These are phyloP conservation scores for Thera obeliscata DNA, from an alignment of 2,888 invertebrate genomes.

Conservation along the genomic window DNA sequence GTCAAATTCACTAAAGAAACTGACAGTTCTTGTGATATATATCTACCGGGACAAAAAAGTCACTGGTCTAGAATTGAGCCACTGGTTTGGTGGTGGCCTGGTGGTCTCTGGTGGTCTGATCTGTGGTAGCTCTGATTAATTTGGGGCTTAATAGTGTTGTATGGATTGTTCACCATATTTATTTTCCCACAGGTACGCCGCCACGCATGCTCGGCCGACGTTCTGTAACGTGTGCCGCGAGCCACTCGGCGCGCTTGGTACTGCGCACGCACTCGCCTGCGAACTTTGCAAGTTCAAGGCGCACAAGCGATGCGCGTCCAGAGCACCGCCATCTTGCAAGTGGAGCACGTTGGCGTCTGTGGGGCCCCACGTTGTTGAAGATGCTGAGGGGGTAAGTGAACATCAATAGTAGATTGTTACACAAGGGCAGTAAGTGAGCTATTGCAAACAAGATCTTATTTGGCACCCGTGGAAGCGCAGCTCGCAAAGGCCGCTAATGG, in stretches of 20 bases:
- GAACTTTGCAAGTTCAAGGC: conserved; percentile 99
- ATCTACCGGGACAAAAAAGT: too few relatives aligned
- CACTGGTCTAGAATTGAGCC: too few relatives aligned
- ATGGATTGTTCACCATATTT: too few relatives aligned
- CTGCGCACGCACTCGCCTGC: conserved; percentile 97
- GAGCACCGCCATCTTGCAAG: conserved; percentile 97
- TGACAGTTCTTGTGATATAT: too few relatives aligned
- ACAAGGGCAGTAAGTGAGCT: background rate
- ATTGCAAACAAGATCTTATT: too few relatives aligned
- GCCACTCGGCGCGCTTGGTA: conserved; percentile 93
- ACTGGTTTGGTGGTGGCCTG: too few relatives aligned
- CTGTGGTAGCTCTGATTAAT: too few relatives aligned
- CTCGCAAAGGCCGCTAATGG: background rate
- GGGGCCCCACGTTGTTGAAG: conserved; percentile 97
- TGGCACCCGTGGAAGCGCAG: background rate
- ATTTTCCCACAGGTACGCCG: conserved; percentile 87
- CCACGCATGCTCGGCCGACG: conserved; percentile 96
- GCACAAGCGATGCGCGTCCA: conserved; percentile 96
- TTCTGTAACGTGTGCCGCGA: conserved; percentile 99
- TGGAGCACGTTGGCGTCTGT: conserved; percentile 98
- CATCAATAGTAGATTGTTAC: background rate
- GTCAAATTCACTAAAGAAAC: too few relatives aligned
- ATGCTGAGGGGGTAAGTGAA: conserved; percentile 92
- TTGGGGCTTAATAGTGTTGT: too few relatives aligned
- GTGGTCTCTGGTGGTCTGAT: too few relatives aligned